These are phyloP conservation scores for Sebastes dallii DNA, from an alignment of 2,797 vertebrate species.

Conservation along the genomic window DNA sequence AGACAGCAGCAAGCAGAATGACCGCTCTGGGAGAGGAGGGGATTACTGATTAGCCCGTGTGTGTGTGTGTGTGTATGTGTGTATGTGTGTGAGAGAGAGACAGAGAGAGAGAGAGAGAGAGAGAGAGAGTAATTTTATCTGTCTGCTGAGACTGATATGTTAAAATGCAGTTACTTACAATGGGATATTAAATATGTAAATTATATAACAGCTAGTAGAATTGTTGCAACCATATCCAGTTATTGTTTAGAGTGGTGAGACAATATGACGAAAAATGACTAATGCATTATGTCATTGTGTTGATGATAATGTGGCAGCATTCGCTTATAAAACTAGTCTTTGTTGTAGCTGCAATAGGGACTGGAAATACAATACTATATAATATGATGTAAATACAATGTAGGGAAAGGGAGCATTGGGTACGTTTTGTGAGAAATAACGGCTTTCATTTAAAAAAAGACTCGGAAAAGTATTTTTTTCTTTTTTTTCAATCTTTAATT, in stretches of 20 bases:
- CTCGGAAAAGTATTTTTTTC: too few relatives aligned
- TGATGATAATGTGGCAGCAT: not conserved
- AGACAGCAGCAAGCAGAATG: constrained; percentile 39
- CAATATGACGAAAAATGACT: not conserved
- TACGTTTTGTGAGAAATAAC: too few relatives aligned
- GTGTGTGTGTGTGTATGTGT: constrained; percentile 3
- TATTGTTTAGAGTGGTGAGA: not conserved
- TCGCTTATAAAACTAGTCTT: too few relatives aligned
- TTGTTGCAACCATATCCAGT: not conserved
- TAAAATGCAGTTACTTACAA: not conserved
- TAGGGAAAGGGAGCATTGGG: too few relatives aligned
- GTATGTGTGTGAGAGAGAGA: not conserved
- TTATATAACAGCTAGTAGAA: not conserved
- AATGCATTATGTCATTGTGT: not conserved
- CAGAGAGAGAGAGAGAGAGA: not conserved
- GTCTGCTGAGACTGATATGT: not conserved
- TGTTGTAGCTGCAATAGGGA: too few relatives aligned
- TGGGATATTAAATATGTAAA: not conserved
- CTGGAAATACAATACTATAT: too few relatives aligned
- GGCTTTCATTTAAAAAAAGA: too few relatives aligned
- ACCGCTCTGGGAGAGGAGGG: constrained; percentile 49
- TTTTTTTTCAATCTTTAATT: not conserved
- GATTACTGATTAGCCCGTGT: constrained; percentile 60
- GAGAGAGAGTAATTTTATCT: not conserved
- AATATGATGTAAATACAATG: too few relatives aligned